Evolutionary conservation across 1,140 invertebrate genomes (phyloP), one percentile per base, ranked within the genome.

Genomic region (Calycopis cecrops): DNA sequence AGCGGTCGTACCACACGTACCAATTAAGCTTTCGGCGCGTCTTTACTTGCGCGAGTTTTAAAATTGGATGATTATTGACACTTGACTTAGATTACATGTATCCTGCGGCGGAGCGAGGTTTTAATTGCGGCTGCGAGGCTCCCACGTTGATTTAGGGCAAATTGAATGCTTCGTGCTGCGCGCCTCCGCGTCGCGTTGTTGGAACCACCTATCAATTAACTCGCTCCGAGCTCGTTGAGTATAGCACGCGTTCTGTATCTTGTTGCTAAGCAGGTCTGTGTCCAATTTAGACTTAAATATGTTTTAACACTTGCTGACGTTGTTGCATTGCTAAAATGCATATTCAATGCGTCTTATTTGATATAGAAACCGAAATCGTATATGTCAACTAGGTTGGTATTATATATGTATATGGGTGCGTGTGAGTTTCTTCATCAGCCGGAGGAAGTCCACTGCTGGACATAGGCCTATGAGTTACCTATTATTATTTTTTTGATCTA

Each of bases 121-220:
- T 76, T 78, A 80, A 80, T 76, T 80, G 73, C 68, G 52, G 44
- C 52, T 56, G 58, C 48, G 42, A 60, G 48, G 66, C 62, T 65
- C 60, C 62, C 59, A 65, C 66, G 62, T 68, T 74, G 74, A 80
- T 77, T 77, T 76, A 72, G 59, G 69, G 67, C 64, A 77, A 76
- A 76, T 76, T 79, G 74, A 76, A 77, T 75, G 70, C 65, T 72
- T 67, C 59, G 58, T 67, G 58, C 55, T 62, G 63, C 28, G 21
- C 59, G 62, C 57, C 65, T 66, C 63, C 59, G 64, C 70, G 62
- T 75, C 71, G 72, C 59, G 69, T 76, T 76, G 67, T 71, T 58
- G 52, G 51, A 37, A 53, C 54, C 48, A 71, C 65, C 69, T 72
- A 77, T 73, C 69, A 79, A 79, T 77, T 79, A 77, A 71, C 66